phyloP scores from a whole-genome alignment of 2,113 vertebrate species.

The Camelus bactrianus region DNA sequence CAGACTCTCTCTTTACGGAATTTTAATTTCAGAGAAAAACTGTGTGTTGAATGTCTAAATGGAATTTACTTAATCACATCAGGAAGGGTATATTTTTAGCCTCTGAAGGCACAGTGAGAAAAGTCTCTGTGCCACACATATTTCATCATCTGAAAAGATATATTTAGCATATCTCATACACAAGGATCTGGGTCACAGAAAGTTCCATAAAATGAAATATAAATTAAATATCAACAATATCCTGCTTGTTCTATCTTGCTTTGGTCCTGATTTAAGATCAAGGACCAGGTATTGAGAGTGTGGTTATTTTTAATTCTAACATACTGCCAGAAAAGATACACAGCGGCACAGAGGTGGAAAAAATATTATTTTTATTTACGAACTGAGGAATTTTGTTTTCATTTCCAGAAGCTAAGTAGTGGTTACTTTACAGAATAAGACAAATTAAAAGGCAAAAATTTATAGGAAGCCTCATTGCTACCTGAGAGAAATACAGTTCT shows the following conservation, averaged over 20 bases:
- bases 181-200: not conserved
- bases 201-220: slow-evolving; percentile 48
- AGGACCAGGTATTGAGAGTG: slow-evolving; percentile 62
- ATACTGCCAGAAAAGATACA: not conserved
- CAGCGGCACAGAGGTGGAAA: slow-evolving; percentile 39
- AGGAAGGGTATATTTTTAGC: not conserved
- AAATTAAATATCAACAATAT: slow-evolving; percentile 71
- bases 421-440: slow-evolving; percentile 43
- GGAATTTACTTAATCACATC: not conserved
- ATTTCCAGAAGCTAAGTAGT: slow-evolving; percentile 65
- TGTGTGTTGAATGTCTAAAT: not conserved
- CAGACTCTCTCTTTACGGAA: not conserved
- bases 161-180: not conserved
- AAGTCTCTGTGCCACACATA: not conserved
- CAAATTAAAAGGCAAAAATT: not conserved
- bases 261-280: slow-evolving; percentile 38
- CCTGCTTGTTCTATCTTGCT: slow-evolving; percentile 69
- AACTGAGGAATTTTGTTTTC: slow-evolving; percentile 71
- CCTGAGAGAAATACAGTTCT: not conserved
- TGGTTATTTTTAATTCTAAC: not conserved
- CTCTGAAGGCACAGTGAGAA: slow-evolving; percentile 12
- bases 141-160: slow-evolving; percentile 38
- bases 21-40: slow-evolving; percentile 41
- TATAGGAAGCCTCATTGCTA: not conserved
- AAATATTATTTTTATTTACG: slow-evolving; percentile 79